Base-by-base conservation (phyloP, 1,140 invertebrate genomes). In the Wasmannia auropunctata region DNA sequence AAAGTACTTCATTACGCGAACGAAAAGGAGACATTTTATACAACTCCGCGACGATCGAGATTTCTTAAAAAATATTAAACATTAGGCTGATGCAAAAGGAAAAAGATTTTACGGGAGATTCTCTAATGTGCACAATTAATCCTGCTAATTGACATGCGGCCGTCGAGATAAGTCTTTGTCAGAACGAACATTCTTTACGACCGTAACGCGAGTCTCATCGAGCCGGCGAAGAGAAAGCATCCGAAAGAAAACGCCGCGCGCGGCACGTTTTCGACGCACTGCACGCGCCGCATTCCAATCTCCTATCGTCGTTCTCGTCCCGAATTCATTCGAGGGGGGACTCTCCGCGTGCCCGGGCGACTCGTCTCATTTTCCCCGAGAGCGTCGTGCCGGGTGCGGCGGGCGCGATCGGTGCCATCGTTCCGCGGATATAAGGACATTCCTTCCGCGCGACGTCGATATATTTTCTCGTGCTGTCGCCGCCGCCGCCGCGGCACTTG, bases 271-370 rank as follows among this genome's bases (percentile, higher is more conserved):
- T 70, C 54, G 37, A 49, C 40, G 43, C 46, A 46, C 76, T 43
- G 54, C 84, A 72, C 63, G 65, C 85, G 65, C 60, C 85, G 49
- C 77, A 90, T 90, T 89, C 88, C 77, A 56, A 69, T 74, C 72
- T 58, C 14, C 77, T 80, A 69, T 80, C 43, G 63, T 46, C 58
- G 77, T 62, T n/a, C 28, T 22, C 69, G 83, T 74, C 28, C 80
- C 72, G 46, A 77, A 85, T 88, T 88, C 80, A 70, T 49, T 84
- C 87, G 22, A 49, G 76, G 19, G 56, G 76, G 19, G 28, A 5
- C 58, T 25, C 22, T 74, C 70, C 31, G 34, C 58, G 19, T 19
- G 7, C 34, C n/a, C 22, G 3, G 16, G 11, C 19, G 22, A 74
- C 28, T 56, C 49, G 49, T 83, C 80, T 74, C 72, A 56, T 77